These are phyloP conservation scores for Melanotaenia duboulayi DNA, from an alignment of 2,113 vertebrate species.

Conservation along the genomic window DNA sequence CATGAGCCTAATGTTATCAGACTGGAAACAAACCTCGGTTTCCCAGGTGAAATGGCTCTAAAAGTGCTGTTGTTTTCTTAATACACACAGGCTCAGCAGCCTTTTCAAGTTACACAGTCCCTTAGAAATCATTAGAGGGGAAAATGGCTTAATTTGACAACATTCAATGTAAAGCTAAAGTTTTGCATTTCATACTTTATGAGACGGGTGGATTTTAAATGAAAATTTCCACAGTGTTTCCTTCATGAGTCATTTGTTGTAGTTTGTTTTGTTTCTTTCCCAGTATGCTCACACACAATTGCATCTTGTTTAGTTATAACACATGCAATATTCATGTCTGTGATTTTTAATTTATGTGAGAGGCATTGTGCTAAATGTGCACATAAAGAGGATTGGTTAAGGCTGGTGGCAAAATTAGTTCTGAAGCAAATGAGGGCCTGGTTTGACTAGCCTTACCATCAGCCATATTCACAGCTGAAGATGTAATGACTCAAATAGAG, in stretches of 20 bases:
- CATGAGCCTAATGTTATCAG: neutral
- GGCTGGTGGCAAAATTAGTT: neutral
- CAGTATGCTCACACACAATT: neutral
- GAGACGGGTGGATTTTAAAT: neutral
- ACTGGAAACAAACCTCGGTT: neutral
- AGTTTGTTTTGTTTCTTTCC: neutral
- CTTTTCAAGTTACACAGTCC: neutral
- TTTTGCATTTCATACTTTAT: neutral
- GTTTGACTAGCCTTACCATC: conserved; percentile 10
- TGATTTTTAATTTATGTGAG: conserved; percentile 17
- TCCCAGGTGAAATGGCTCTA: too few species aligned
- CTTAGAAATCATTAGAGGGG: neutral
- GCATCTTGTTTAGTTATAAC: neutral
- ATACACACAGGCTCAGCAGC: neutral
- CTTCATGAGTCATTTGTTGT: neutral
- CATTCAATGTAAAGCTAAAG: neutral
- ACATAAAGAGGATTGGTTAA: neutral
- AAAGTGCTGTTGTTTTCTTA: neutral
- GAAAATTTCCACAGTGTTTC: neutral
- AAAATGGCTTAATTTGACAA: neutral
- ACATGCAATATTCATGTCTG: conserved; percentile 5
- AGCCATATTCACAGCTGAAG: conserved; percentile 16
- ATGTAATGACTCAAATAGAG: conserved; percentile 1
- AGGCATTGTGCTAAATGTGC: conserved; percentile 6
- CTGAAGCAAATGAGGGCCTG: neutral